phyloP scores from a whole-genome alignment of 2,888 invertebrate species.

The Eucera pruinosa region DNA sequence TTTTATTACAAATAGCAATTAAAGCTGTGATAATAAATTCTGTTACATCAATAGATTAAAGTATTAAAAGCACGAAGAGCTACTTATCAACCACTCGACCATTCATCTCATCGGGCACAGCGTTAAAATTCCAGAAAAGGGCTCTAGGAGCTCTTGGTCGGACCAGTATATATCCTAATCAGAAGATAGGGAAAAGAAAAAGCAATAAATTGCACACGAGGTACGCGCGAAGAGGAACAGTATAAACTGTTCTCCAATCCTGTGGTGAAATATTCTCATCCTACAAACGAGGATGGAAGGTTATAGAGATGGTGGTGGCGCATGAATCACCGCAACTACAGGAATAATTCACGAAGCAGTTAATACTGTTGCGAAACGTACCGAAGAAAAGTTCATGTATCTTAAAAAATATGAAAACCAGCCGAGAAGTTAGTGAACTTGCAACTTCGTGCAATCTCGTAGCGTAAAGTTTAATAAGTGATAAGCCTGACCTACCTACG shows the following conservation, averaged over 20 bases:
- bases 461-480: background rate
- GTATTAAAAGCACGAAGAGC: background rate
- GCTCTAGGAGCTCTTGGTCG: no score
- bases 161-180: constrained; percentile 20
- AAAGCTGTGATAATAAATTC: background rate
- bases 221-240: background rate
- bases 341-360: constrained; percentile 32
- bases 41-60: background rate
- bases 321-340: constrained; percentile 9
- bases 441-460: constrained; percentile 6
- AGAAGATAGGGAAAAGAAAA: background rate
- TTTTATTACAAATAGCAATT: no score
- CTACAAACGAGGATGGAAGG: constrained; percentile 11
- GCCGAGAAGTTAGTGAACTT: constrained; percentile 8
- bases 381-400: constrained; percentile 13
- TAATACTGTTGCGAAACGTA: constrained; percentile 19
- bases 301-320: constrained; percentile 7
- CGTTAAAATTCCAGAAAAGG: constrained; percentile 3
- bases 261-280: constrained; percentile 12
- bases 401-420: constrained; percentile 27
- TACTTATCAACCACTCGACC: background rate
- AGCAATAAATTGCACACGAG: background rate
- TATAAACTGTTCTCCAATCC: background rate
- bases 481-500: background rate
- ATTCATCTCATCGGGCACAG: background rate